Evolutionary conservation across 2,888 invertebrate species (phyloP), one percentile per base, ranked within the genome.

Genomic region (Metallyticus violacea): DNA sequence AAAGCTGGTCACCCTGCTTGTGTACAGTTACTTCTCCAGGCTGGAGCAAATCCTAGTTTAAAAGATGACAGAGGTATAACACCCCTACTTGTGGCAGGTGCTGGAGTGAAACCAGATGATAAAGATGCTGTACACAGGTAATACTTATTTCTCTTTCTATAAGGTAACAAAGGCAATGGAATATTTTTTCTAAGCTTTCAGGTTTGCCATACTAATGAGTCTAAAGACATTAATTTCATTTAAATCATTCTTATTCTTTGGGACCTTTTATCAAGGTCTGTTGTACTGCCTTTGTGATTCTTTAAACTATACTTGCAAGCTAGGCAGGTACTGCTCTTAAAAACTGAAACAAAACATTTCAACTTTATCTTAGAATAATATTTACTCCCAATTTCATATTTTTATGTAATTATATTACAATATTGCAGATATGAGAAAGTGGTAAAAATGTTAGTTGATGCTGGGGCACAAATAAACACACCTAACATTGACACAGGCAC

Each of bases 51-150:
- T 80, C 91, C 91, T 40, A 91, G 92, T 88, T 90, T 88, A 9
- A 88, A 89, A 87, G 92, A 92, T 89, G 90, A 90, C 79, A 90
- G 90, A 28, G 91, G 91, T 77, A 89, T 91, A 79, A 92, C 92
- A 25, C 92, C 92, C 4, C 89, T 92, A 85, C 90, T 92, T 77
- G 88, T 92, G 77, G 91, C 92, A 5, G 92, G 92, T 7, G 89
- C 89, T 22, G 90, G 90, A 29, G 89, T 91, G 30, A 26, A 7
- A 9, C 86, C 80, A 26, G 88, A 81, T 5, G 78, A 86, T 40
- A 86, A 9, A 29, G 25, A 29, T 26, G 27, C 6, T 6, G 76
- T 76, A 3, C 27, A 28, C 28, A 83, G 77, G 83, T 83, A 77
- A 62, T 25, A 0, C 7, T n/a, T 7, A 26, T 15, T 76, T 77